Evolutionary conservation across 1,140 invertebrate species (phyloP).

Genomic region (Aradophagus sp.): DNA sequence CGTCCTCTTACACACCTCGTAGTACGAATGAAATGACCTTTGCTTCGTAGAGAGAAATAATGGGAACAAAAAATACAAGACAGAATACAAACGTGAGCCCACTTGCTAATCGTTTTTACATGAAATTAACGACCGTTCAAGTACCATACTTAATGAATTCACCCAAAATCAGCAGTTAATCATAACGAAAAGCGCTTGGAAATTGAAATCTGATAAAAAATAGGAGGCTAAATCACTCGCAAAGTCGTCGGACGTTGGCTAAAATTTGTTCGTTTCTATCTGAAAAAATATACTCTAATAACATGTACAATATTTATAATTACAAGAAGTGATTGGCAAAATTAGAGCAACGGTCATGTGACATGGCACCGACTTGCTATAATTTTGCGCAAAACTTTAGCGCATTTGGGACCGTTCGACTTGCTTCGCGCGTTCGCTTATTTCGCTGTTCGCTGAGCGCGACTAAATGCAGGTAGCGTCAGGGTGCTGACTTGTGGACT

Average conservation of each 20-base stretch:
- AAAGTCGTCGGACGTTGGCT: conserved; percentile 36
- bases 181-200: too few species aligned
- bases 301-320: conserved; percentile 58
- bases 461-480: conserved; percentile 76
- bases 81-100: too few species aligned
- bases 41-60: background rate
- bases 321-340: conserved; percentile 4
- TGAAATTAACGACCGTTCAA: background rate
- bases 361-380: background rate
- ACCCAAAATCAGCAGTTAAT: conserved; percentile 8
- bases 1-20: conserved; percentile 19
- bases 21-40: conserved; percentile 16
- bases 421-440: conserved; percentile 27
- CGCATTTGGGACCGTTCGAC: conserved; percentile 14
- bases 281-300: conserved; percentile 59
- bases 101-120: conserved; percentile 4
- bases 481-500: conserved; percentile 83
- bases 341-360: background rate
- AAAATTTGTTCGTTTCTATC: conserved; percentile 55
- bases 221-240: conserved; percentile 33
- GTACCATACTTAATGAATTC: background rate
- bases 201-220: conserved; percentile 22
- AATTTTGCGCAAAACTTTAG: conserved; percentile 9
- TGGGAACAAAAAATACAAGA: conserved; percentile 5
- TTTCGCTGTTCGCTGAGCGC: conserved; percentile 15